Conservation (phyloP, 2,797 vertebrate species). For the Nasua narica region DNA sequence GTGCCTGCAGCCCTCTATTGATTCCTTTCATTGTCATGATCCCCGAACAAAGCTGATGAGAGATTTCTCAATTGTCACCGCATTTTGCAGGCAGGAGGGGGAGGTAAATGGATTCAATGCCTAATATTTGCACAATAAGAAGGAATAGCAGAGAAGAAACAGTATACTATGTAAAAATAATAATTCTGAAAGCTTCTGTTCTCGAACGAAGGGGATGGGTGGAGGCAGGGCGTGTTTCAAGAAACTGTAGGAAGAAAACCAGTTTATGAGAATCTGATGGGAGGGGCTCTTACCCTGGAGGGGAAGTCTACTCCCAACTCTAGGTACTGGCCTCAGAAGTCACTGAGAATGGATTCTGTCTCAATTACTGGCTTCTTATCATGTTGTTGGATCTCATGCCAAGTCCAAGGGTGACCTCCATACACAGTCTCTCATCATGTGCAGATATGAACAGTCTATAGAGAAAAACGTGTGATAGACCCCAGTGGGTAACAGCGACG, state of each 20-base stretch:
- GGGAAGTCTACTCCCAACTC: not conserved
- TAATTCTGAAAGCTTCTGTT: not conserved
- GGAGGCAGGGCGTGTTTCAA: not conserved
- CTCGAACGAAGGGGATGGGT: not conserved
- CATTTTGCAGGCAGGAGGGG: too few relatives aligned
- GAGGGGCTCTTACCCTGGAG: not conserved
- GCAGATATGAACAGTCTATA: not conserved
- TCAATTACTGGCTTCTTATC: not conserved
- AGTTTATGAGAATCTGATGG: not conserved
- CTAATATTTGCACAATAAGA: not conserved
- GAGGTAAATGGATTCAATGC: not conserved
- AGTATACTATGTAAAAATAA: not conserved
- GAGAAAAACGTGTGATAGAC: not conserved
- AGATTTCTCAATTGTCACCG: not conserved
- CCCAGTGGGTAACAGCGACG: not conserved
- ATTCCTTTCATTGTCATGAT: not conserved
- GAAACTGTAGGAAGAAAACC: not conserved
- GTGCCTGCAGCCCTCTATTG: fast-evolving
- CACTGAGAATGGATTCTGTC: not conserved
- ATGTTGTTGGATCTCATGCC: not conserved
- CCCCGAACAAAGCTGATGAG: not conserved
- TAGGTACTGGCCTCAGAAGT: not conserved
- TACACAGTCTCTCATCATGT: fast-evolving
- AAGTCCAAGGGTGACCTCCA: not conserved
- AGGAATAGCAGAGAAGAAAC: not conserved